These are phyloP conservation scores for Jordanella pulchra DNA, from an alignment of 2,797 vertebrate species.

Conservation along the genomic window DNA sequence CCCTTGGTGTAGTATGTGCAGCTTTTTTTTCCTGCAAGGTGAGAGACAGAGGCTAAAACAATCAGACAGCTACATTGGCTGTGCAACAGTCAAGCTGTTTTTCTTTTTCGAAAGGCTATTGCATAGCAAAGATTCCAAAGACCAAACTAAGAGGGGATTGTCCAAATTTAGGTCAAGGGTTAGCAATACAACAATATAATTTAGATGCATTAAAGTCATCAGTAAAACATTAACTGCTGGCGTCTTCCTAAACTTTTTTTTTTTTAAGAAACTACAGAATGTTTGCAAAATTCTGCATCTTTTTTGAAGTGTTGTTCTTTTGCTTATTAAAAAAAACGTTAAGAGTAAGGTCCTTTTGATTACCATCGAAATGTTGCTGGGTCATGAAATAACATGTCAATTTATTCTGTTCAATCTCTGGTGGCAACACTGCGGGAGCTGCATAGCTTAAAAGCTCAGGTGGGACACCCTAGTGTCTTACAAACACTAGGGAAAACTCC, in stretches of 20 bases:
- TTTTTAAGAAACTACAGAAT: neutral
- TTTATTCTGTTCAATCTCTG: too few relatives aligned
- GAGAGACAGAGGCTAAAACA: slow-evolving; percentile 57
- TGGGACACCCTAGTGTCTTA: too few relatives aligned
- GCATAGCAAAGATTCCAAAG: slow-evolving; percentile 64
- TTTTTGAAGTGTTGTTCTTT: too few relatives aligned
- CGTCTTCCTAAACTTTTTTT: slow-evolving; percentile 40
- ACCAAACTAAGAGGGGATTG: slow-evolving; percentile 61
- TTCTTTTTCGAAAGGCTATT: slow-evolving; percentile 68
- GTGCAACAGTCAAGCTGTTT: slow-evolving; percentile 58
- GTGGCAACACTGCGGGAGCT: too few relatives aligned
- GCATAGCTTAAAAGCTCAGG: too few relatives aligned
- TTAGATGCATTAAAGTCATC: slow-evolving; percentile 65
- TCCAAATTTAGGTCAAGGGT: slow-evolving; percentile 72
- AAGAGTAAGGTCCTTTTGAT: neutral
- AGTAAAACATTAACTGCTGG: slow-evolving; percentile 38
- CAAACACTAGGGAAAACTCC: too few relatives aligned
- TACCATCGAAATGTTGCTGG: neutral
- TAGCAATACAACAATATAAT: slow-evolving; percentile 66
- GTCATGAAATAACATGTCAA: neutral
- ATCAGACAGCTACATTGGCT: slow-evolving; percentile 54
- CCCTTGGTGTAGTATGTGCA: slow-evolving; percentile 38
- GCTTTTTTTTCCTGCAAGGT: slow-evolving; percentile 53
- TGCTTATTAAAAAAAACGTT: neutral
- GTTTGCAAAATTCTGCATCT: too few relatives aligned